A percentile compares a stretch with the other conserved stretches of the same genome.
Evolutionary conservation across 2,888 invertebrate genomes (phyloP).

Genomic region (Tanaodytes sp.): DNA sequence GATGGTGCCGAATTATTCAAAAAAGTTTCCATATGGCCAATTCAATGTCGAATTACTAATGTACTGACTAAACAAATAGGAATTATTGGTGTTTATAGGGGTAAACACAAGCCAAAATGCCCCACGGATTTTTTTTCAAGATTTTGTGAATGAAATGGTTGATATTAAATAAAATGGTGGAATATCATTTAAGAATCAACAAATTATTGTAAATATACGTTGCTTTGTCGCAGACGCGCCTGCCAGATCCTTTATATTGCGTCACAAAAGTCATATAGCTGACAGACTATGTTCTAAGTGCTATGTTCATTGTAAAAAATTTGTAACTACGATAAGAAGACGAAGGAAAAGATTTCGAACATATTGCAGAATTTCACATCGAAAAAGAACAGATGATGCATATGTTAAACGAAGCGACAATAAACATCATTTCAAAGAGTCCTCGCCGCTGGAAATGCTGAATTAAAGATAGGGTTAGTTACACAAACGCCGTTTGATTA

Average conservation of each 20-base stretch:
- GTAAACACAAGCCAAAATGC: background rate
- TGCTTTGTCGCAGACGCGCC: constrained; percentile 8
- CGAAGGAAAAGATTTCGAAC: background rate
- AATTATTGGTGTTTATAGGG: constrained; percentile 3
- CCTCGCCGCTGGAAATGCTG: constrained; percentile 16
- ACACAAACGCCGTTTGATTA: constrained; percentile 16
- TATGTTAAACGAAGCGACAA: constrained; percentile 4
- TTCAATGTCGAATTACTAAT: constrained; percentile 5
- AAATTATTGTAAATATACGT: background rate
- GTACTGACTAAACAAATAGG: background rate
- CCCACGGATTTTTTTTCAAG: constrained; percentile 1
- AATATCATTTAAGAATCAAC: background rate
- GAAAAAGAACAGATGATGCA: background rate
- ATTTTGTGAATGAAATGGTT: constrained; percentile 3
- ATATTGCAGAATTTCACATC: background rate
- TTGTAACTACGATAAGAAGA: background rate
- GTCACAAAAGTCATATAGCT: constrained; percentile 12
- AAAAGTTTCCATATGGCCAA: constrained; percentile 9
- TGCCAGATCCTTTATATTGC: constrained; percentile 14
- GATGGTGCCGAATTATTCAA: constrained; percentile 9
- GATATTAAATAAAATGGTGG: background rate
- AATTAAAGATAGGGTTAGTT: background rate
- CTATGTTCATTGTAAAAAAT: background rate
- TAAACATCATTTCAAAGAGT: background rate
- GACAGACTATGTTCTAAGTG: constrained; percentile 1